Base-by-base conservation (phyloP, 2,113 vertebrate genomes). In the Pelobates fuscus region DNA sequence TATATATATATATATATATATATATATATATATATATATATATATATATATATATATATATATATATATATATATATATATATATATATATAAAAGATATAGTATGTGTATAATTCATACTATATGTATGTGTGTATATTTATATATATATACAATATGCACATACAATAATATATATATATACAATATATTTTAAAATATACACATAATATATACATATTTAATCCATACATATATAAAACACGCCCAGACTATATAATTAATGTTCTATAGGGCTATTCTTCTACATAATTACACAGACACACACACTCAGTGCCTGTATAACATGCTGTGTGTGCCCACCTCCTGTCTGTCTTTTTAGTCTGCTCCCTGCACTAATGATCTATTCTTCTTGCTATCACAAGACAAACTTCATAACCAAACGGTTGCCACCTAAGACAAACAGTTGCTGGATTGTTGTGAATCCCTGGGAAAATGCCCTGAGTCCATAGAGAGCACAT, bases 371-470 rank as follows among this genome's bases (percentile, higher is more conserved):
- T 57, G 17, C 8, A 62, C 26, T 66, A 71, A 71, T 66, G 68
- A 46, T 21, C 69, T 25, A 80, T 81, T 82, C 72, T 84, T 70
- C 60, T 55, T 20, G 88, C 84, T 83, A 80, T 87, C 86, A 79
- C 80, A 81, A 85, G 85, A 86, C 85, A 84, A 85, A 81, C 86
- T 81, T 87, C 86, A 85, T 86, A 88, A 87, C 87, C 87, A 82
- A 87, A 81, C 86, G 80, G 78, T 84, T 80, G 81, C 87, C 87
- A 87, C 85, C 84, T 82, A 87, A 86, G 91, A 89, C 92, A 91
- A 92, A 93, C 91, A 94, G 92, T 93, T 89, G 91, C 88, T 86
- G 85, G 90, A 93, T 93, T 94, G 91, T 93, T 92, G 81, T 71
- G 27, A 88, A n/a, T 92, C 88, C 92, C 91, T 95, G 93, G 93